Evolutionary conservation across 2,888 invertebrate genomes (phyloP), one percentile per base, ranked within the genome.

Genomic region (Tholera decimalis): DNA sequence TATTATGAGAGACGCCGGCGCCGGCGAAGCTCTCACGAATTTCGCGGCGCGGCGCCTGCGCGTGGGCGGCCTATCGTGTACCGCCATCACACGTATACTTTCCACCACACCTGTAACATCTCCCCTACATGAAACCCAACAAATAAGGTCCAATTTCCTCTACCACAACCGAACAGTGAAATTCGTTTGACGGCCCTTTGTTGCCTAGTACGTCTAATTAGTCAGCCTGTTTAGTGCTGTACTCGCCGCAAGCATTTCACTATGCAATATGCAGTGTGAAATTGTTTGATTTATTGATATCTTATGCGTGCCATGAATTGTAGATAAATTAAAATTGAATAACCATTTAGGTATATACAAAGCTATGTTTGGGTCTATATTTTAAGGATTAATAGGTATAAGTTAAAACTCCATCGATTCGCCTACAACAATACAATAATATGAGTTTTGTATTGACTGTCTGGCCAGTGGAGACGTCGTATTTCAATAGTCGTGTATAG

Each of bases 161-260:
- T 63, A 72, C 50, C 64, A 57, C 61, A 73, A 67, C 64, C 55
- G 77, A 79, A 86, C 57, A 68, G 61, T 73, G 68, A 77, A 85
- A 80, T 83, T 85, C 85, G 79, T 83, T 83, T 83, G 85, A 88
- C 89, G 85, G 88, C 87, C 86, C 90, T 93, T 94, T 93, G 93
- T 94, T 93, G 92, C 89, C 88, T 91, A 92, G 93, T 92, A 91
- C 92, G 89, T 92, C 95, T 95, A 94, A 95, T 95, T 95, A 95
- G 95, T 94, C 94, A 93, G 92, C 85, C 93, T 92, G 92, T 92
- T 95, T 94, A 94, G 93, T 90, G 86, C 89, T 88, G 87, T 88
- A 88, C 89, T 86, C 84, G 93, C 93, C 91, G 85, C 89, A 82
- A 91, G 93, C 91, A 83, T 88, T 90, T 90, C 84, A 88, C 87